A percentile compares a stretch with the other conserved stretches of the same genome.
phyloP scores from a whole-genome alignment of 2,113 vertebrate genomes.

The Mastomys coucha region DNA sequence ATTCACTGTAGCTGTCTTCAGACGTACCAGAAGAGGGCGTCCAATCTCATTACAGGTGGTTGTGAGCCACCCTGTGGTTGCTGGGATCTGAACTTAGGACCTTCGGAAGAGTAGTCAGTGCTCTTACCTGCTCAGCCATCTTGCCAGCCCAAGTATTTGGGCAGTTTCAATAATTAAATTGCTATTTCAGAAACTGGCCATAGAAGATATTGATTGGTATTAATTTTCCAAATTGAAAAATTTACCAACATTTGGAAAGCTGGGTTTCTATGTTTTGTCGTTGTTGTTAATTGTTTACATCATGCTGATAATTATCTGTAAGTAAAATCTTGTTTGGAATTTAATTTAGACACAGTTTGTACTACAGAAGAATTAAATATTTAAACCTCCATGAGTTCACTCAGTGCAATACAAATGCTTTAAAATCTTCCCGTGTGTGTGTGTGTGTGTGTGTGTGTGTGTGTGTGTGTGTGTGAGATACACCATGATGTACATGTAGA shows the following conservation, averaged over 20 bases:
- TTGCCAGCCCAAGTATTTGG: too few relatives aligned
- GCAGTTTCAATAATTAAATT: constrained; percentile 25
- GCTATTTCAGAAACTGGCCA: neutral
- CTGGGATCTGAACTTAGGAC: too few relatives aligned
- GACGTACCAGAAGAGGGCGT: too few relatives aligned
- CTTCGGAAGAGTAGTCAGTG: too few relatives aligned
- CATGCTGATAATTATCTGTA: neutral
- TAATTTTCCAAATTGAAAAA: neutral
- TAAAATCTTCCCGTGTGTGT: neutral
- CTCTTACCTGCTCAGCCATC: too few relatives aligned
- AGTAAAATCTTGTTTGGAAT: neutral
- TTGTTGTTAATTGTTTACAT: neutral
- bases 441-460: neutral
- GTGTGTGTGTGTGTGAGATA: neutral
- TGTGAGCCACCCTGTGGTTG: too few relatives aligned
- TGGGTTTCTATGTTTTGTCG: neutral
- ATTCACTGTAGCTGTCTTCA: too few relatives aligned
- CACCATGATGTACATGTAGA: neutral
- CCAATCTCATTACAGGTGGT: too few relatives aligned
- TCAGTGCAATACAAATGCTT: neutral
- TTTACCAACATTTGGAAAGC: neutral
- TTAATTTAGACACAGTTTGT: neutral
- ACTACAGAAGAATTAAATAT: neutral
- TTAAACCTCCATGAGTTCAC: neutral
- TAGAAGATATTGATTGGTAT: neutral